A percentile compares a stretch with the other conserved stretches of the same genome.
Evolutionary conservation across 2,113 vertebrate species (phyloP).

Genomic region (Brevimyrus niger): DNA sequence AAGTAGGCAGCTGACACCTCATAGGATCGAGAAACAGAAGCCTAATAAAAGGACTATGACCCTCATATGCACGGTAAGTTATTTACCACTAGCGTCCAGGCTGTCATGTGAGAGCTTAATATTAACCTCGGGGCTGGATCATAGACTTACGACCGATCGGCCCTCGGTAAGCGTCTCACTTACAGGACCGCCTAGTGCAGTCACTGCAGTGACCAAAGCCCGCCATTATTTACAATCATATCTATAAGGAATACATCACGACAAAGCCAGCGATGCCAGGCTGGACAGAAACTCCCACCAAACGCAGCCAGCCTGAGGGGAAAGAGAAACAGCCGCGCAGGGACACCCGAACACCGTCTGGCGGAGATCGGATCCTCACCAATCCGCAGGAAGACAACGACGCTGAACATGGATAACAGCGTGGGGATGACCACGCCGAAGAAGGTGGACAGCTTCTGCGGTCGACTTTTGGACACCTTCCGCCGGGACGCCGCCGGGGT

Average conservation of each 20-base stretch:
- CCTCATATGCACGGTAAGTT: neutral
- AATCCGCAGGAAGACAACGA: slow-evolving; percentile 78
- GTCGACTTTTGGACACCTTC: slow-evolving; percentile 27
- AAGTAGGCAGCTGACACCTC: neutral
- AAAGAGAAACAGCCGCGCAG: neutral
- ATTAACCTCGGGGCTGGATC: slow-evolving; percentile 12
- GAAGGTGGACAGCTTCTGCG: slow-evolving; percentile 72
- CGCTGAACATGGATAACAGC: slow-evolving; percentile 86
- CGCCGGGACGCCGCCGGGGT: slow-evolving; percentile 26
- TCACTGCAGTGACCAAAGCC: neutral
- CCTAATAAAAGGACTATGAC: neutral
- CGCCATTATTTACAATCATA: neutral
- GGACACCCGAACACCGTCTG: neutral
- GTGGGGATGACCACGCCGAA: slow-evolving; percentile 83
- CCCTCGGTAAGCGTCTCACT: neutral
- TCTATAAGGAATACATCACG: neutral
- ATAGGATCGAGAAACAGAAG: neutral
- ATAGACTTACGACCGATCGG: neutral
- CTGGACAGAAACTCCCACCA: neutral
- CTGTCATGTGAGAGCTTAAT: slow-evolving; percentile 36
- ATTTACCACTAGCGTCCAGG: neutral
- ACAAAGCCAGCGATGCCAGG: neutral
- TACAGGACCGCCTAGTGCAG: neutral
- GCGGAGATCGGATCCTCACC: slow-evolving; percentile 59
- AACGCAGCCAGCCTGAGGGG: neutral